Base-by-base conservation (phyloP, 2,888 invertebrate species). In the Philereme vetulata region DNA sequence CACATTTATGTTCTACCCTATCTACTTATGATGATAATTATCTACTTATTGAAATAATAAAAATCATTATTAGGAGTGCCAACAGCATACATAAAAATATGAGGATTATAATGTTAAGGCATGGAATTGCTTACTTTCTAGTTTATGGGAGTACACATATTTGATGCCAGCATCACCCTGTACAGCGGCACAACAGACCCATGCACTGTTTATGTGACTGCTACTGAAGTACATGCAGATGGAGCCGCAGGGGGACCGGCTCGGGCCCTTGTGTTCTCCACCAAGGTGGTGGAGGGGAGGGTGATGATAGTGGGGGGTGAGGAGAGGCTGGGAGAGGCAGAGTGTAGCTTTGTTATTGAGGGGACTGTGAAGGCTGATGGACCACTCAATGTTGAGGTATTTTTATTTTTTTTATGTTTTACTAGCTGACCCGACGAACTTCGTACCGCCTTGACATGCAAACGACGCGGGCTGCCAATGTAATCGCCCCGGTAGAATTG, bases 141-240 rank as follows among this genome's bases (percentile, higher is more conserved):
- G 96, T 97, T 97, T 81, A 96, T 97, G 95, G 96, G 97, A 8
- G 94, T 97, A 21, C 96, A 97, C 78, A 93, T 97, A 56, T 95
- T 95, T 77, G 95, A 96, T 89, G 96, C 80, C 79, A 94, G 80
- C 89, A 94, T 87, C 1, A 85, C 74, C 2, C 74, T 89, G 11
- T 72, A 77, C 40, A 78, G 72, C 59, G 76, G 73, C 3, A 69
- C 74, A 88, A 92, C 93, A 60, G 94, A 94, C 32, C 95, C 95
- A 6, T 96, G 95, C 94, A 88, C 95, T 33, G 87, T 96, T 4
- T 95, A 95, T 73, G 95, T 95, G 3, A 95, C 95, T 4, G 95
- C 96, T 0, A 94, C 94, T 45, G 96, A 91, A 6, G 85, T 96
- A 42, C 93, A 96, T 53, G 96, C 96, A 0, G 96, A 96, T 65